Conservation (phyloP, 1,140 invertebrate species). For the Augochlora pura region DNA sequence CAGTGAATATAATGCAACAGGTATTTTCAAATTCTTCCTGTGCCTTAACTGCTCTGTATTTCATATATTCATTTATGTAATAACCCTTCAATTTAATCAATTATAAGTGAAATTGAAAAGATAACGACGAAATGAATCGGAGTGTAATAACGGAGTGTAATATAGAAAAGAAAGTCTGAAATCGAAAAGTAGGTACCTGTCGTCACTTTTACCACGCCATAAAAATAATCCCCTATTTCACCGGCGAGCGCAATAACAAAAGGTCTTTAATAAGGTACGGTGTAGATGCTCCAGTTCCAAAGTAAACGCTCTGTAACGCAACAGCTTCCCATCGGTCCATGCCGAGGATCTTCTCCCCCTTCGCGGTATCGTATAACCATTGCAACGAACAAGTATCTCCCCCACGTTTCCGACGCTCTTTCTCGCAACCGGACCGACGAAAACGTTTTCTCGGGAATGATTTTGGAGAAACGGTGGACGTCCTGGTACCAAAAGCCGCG, state of each 20-base stretch:
- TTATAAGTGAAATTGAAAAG: too few relatives aligned
- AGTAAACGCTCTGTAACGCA: conserved; percentile 31
- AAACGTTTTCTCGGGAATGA: conserved; percentile 32
- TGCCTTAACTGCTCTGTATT: too few relatives aligned
- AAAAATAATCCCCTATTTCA: conserved; percentile 22
- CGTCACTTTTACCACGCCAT: conserved; percentile 8
- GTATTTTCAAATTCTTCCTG: too few relatives aligned
- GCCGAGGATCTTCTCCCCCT: conserved; percentile 34
- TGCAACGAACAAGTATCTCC: conserved; percentile 23
- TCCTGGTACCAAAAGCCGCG: conserved; percentile 31
- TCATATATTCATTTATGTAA: too few relatives aligned
- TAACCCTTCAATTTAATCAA: too few relatives aligned
- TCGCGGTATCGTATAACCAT: conserved; percentile 44
- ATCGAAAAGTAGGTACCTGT: background rate
- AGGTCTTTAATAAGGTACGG: conserved; percentile 5
- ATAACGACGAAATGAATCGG: background rate
- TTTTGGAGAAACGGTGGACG: conserved; percentile 19
- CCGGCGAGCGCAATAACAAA: background rate
- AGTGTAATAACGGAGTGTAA: background rate
- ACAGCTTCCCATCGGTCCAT: conserved; percentile 39
- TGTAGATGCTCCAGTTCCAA: conserved; percentile 32
- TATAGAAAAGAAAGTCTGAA: background rate
- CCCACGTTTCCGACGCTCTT: conserved; percentile 11
- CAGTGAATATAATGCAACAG: too few relatives aligned
- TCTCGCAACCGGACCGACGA: background rate